Evolutionary conservation across 2,797 vertebrate genomes (phyloP), one percentile per base, ranked within the genome.

Genomic region (Sebastes cheni): DNA sequence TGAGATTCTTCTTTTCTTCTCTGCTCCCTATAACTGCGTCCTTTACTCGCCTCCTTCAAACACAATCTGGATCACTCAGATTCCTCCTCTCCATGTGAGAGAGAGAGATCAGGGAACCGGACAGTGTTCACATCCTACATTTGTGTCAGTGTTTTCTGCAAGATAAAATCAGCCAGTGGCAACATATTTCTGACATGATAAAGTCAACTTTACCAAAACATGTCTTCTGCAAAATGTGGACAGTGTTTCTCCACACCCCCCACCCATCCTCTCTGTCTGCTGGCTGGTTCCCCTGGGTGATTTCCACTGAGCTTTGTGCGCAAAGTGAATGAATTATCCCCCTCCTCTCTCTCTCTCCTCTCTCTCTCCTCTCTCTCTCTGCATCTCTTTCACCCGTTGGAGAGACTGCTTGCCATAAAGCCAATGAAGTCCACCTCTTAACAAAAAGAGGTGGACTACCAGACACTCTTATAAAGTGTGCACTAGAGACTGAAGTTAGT

Each of bases 401-500:
- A 94, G 93, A 97, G 96, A 97, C 95, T 94, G 89, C 77, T 87
- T 96, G 95, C 96, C 95, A 97, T 91, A 87, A 90, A 94, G 92
- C 91, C 93, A 97, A 97, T 98, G 96, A 96, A 97, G 97, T 97
- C 96, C 96, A 93, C 91, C 83, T 89, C 93, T 94, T 94, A 89
- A 95, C 91, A 92, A 92, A 93, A 93, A 94, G 94, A 94, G 90
- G 85, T 93, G 90, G 90, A 88, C 90, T 84, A 76, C 32, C 75
- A 90, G 85, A 88, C 90, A 88, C 87, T 90, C 84, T 92, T 85
- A 87, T 85, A 90, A 91, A 93, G 91, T 88, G 91, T 81, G 83
- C 86, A 79, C 87, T 82, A 67, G 71, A 92, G 82, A 85, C 88
- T 86, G 64, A 86, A 89, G 82, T 89, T 88, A 82, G 80, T 75